Evolutionary conservation across 1,140 invertebrate genomes (phyloP).

Genomic region (Macrostomum lignano): DNA sequence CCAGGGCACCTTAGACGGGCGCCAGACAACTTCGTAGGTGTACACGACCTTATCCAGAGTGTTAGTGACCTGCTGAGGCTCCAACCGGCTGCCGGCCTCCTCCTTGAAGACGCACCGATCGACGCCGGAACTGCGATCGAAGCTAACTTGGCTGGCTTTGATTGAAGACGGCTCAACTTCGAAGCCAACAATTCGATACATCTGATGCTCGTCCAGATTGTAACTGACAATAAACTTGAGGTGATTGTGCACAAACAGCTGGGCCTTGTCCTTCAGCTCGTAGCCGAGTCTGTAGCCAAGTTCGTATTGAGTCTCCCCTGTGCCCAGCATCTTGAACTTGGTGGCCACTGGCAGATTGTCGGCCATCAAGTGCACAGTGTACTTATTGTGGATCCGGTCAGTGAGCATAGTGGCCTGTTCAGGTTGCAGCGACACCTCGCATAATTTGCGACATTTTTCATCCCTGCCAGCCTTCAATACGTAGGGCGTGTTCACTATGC

Average conservation of each 20-base stretch:
- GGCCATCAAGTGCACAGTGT: slow-evolving; percentile 32
- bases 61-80: too few relatives aligned
- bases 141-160: slow-evolving; percentile 3
- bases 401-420: slow-evolving; percentile 35
- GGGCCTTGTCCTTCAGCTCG: slow-evolving; percentile 36
- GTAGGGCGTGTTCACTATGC: slow-evolving; percentile 86
- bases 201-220: too few relatives aligned
- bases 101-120: slow-evolving; percentile 7
- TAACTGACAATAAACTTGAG: slow-evolving; percentile 62
- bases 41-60: slow-evolving; percentile 43
- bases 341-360: slow-evolving; percentile 88
- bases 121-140: slow-evolving; percentile 8
- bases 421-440: slow-evolving; percentile 2
- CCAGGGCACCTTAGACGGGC: slow-evolving; percentile 59
- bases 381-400: slow-evolving; percentile 36
- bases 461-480: slow-evolving; percentile 32
- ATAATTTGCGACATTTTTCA: background rate
- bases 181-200: slow-evolving; percentile 78
- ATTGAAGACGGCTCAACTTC: slow-evolving; percentile 45
- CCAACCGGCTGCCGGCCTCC: slow-evolving; percentile 5
- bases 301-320: slow-evolving; percentile 53
- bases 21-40: slow-evolving; percentile 78
- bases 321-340: slow-evolving; percentile 40
- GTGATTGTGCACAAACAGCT: slow-evolving; percentile 79
- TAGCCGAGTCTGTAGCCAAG: slow-evolving; percentile 72